Conservation (phyloP, 2,797 vertebrate genomes). For the Vireo griseus region DNA sequence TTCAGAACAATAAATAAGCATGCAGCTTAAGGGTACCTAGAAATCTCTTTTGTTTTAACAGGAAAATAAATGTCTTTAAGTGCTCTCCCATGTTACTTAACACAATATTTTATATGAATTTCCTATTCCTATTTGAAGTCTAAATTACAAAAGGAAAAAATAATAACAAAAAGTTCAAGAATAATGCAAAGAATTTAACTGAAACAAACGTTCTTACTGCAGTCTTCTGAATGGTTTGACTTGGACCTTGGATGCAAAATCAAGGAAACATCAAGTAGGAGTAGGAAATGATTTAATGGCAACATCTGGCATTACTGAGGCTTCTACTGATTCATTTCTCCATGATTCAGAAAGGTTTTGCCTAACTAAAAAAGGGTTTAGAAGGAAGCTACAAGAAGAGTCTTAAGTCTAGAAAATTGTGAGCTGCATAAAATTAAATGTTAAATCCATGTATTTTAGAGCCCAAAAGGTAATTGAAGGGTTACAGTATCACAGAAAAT, state of each 20-base stretch:
- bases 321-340: slow-evolving; percentile 33
- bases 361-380: neutral
- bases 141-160: neutral
- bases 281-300: slow-evolving; percentile 35
- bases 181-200: neutral
- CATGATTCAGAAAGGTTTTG: slow-evolving; percentile 34
- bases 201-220: neutral
- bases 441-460: neutral
- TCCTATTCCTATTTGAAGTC: neutral
- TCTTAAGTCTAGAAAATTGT: neutral
- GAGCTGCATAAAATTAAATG: neutral
- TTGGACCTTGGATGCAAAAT: neutral
- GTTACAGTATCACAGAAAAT: neutral
- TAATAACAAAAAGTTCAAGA: neutral
- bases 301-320: slow-evolving; percentile 28
- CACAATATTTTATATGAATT: neutral
- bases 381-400: neutral
- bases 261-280: slow-evolving; percentile 20
- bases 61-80: neutral
- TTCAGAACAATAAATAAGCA: neutral
- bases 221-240: neutral
- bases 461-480: neutral
- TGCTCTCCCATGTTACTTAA: neutral
- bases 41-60: neutral
- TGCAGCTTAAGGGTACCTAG: neutral